Percentiles rank a stretch among this genome's conserved stretches.
Conservation (phyloP, 2,113 vertebrate species). For the Chrysochloris asiatica region DNA sequence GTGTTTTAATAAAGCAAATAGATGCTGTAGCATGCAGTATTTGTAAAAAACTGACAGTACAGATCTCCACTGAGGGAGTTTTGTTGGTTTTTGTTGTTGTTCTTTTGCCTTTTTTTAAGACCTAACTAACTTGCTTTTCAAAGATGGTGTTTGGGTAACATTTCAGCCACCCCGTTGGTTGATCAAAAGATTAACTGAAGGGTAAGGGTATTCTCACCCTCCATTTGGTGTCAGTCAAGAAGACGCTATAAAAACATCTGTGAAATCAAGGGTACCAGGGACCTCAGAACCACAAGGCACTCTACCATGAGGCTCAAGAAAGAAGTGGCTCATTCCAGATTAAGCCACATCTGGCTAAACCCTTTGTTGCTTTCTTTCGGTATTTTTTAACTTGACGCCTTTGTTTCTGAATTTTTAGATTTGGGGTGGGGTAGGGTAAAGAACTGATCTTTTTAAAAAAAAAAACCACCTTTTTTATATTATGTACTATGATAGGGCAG, state of each 20-base stretch:
- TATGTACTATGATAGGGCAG: slow-evolving; percentile 60
- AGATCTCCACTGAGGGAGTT: slow-evolving; percentile 73
- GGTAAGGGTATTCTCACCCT: background rate
- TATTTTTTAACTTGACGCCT: background rate
- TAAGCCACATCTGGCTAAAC: slow-evolving; percentile 23
- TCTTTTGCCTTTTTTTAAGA: background rate
- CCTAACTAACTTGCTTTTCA: slow-evolving; percentile 76
- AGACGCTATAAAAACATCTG: too few relatives aligned
- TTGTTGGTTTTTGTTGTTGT: too few relatives aligned
- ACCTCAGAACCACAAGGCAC: background rate
- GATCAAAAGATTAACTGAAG: slow-evolving; percentile 58
- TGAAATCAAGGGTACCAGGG: too few relatives aligned
- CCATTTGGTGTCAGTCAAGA: background rate
- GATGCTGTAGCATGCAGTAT: slow-evolving; percentile 84
- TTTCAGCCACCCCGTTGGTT: slow-evolving; percentile 65
- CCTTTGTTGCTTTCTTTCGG: background rate
- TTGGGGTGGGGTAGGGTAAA: background rate
- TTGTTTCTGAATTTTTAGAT: slow-evolving; percentile 54
- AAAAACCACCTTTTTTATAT: background rate
- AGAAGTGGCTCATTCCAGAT: slow-evolving; percentile 53
- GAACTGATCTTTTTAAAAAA: slow-evolving; percentile 40
- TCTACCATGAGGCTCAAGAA: slow-evolving; percentile 26
- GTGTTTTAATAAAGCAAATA: slow-evolving; percentile 85
- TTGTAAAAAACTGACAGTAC: slow-evolving; percentile 84
- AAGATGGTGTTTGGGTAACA: slow-evolving; percentile 68